Evolutionary conservation across 2,888 invertebrate genomes (phyloP).

Genomic region (Drosophila phalerata): DNA sequence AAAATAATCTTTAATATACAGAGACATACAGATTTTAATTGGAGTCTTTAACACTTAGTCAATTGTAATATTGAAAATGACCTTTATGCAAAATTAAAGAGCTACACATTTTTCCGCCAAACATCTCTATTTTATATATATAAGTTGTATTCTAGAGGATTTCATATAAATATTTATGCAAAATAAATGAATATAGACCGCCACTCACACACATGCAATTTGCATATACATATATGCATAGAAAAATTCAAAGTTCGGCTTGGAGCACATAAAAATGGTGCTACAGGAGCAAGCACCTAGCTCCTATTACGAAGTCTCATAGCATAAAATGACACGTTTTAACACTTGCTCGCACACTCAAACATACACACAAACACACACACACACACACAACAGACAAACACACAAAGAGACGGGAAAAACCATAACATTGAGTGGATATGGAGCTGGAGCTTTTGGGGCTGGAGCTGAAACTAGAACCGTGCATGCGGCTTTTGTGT

Average conservation of each 20-base stretch:
- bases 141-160: constrained; percentile 2
- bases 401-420: not conserved
- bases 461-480: constrained; percentile 32
- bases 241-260: constrained; percentile 35
- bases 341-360: constrained; percentile 57
- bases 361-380: not conserved
- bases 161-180: constrained; percentile 71
- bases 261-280: constrained; percentile 41
- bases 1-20: no score
- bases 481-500: constrained; percentile 49
- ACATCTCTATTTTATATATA: not conserved
- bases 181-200: constrained; percentile 48
- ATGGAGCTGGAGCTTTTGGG: constrained; percentile 1
- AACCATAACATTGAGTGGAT: constrained; percentile 15
- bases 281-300: constrained; percentile 26
- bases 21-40: no score
- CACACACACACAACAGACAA: no score
- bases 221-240: constrained; percentile 64
- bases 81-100: constrained; percentile 4
- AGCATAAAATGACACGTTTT: constrained; percentile 78
- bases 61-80: not conserved
- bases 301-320: constrained; percentile 59
- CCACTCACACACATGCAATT: constrained; percentile 37
- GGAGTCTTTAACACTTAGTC: no score
- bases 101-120: not conserved